phyloP scores from a whole-genome alignment of 1,140 invertebrate species.

The Frieseomelitta varia region DNA sequence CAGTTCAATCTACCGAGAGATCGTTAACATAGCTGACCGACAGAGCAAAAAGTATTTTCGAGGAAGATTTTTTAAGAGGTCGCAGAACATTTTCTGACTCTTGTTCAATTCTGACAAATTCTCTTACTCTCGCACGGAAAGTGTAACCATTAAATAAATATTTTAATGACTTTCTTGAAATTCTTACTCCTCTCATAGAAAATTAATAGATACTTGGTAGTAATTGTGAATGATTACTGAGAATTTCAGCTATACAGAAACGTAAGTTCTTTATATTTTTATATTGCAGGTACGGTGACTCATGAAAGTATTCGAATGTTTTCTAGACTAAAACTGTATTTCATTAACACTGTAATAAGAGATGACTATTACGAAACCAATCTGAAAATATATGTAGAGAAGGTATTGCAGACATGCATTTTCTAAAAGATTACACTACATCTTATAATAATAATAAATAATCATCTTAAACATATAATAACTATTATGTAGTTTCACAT shows the following conservation, averaged over 20 bases:
- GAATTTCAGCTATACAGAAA: background rate
- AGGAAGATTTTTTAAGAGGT: background rate
- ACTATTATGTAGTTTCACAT: no score
- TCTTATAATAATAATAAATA: no score
- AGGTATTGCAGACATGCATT: no score
- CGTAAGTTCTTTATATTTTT: background rate
- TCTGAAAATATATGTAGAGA: no score
- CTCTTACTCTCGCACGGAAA: background rate
- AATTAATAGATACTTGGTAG: background rate
- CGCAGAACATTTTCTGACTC: background rate
- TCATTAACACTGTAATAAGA: no score
- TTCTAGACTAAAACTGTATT: no score
- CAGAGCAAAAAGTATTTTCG: background rate
- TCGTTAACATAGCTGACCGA: conserved; percentile 27
- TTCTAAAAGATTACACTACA: no score
- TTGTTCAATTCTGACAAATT: background rate
- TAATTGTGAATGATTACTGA: background rate
- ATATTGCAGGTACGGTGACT: no score
- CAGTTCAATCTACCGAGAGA: conserved; percentile 28
- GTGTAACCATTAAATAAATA: background rate
- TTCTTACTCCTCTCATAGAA: background rate
- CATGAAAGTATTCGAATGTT: no score
- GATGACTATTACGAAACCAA: no score
- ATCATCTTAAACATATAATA: no score
- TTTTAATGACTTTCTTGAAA: background rate